Conservation (phyloP, 37 sponge, comb jelly and placozoan genomes). For the Ephydatia muelleri region DNA sequence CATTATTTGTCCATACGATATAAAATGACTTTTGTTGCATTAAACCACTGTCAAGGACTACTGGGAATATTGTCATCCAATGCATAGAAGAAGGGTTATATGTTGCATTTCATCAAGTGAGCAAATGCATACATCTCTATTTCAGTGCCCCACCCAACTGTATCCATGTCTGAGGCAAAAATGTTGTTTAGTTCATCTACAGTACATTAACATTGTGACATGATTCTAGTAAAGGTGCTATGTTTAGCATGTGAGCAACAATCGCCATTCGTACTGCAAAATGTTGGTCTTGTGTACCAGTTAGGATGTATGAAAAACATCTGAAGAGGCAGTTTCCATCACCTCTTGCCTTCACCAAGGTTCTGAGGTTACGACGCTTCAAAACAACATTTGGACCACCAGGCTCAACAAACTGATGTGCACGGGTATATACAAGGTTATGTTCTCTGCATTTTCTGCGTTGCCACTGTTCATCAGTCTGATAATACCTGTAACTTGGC, state of each 20-base stretch:
- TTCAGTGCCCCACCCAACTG: not conserved
- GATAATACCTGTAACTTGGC: constrained; percentile 18
- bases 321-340: constrained; percentile 8
- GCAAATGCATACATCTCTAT: not conserved
- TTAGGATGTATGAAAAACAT: constrained; percentile 12
- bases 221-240: not conserved
- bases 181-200: not conserved
- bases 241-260: not conserved
- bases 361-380: not conserved
- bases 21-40: not conserved
- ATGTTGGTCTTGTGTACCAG: not conserved
- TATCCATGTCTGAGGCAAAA: not conserved
- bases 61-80: constrained; percentile 1
- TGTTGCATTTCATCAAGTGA: not conserved
- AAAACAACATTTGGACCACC: constrained; percentile 19
- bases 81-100: not conserved
- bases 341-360: not conserved
- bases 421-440: not conserved
- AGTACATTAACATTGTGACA: not conserved
- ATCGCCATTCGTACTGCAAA: constrained; percentile 1
- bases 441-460: constrained; percentile 6
- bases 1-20: not conserved
- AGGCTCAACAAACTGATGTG: not conserved
- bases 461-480: constrained; percentile 38
- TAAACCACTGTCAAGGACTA: not conserved